A percentile compares a stretch with the other conserved stretches of the same genome.
Conservation (phyloP, 64 coral and sea anemone species). For the Montipora capricornis region DNA sequence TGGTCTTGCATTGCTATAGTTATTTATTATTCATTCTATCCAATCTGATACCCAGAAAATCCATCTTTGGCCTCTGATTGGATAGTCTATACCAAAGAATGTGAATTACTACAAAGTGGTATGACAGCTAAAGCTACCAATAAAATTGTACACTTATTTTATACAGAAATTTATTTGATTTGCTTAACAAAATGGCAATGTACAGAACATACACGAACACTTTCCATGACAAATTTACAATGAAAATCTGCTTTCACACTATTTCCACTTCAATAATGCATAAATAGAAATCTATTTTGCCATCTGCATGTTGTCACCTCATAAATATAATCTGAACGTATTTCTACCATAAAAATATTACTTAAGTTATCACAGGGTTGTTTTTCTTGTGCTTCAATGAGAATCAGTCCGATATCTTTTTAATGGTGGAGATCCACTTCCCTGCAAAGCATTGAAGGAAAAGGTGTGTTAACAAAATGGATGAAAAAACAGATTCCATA, state of each 20-base stretch:
- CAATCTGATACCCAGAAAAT: too few species aligned
- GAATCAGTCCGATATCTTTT: slow-evolving; percentile 54
- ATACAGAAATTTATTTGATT: not conserved
- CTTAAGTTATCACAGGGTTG: slow-evolving; percentile 21
- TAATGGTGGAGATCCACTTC: slow-evolving; percentile 40
- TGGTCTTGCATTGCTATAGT: too few species aligned
- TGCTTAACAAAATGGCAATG: not conserved
- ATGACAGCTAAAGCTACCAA: too few species aligned
- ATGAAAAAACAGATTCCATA: not conserved
- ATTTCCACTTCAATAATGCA: not conserved
- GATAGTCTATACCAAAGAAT: too few species aligned
- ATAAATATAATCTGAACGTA: slow-evolving; percentile 29
- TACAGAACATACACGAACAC: slow-evolving; percentile 7
- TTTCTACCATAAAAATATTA: slow-evolving; percentile 21
- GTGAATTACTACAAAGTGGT: too few species aligned
- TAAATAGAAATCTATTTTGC: slow-evolving; percentile 75
- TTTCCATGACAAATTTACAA: not conserved
- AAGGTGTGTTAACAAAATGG: not conserved
- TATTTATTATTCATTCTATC: too few species aligned
- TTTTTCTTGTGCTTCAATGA: slow-evolving; percentile 11
- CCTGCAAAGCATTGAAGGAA: slow-evolving; percentile 7
- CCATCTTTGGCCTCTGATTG: too few species aligned
- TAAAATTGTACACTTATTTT: not conserved
- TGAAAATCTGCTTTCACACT: not conserved
- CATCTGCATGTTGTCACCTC: not conserved